Percentiles rank a stretch among this genome's conserved stretches.
Conservation (phyloP, 2,888 invertebrate species). For the Flexamia atlantica region DNA sequence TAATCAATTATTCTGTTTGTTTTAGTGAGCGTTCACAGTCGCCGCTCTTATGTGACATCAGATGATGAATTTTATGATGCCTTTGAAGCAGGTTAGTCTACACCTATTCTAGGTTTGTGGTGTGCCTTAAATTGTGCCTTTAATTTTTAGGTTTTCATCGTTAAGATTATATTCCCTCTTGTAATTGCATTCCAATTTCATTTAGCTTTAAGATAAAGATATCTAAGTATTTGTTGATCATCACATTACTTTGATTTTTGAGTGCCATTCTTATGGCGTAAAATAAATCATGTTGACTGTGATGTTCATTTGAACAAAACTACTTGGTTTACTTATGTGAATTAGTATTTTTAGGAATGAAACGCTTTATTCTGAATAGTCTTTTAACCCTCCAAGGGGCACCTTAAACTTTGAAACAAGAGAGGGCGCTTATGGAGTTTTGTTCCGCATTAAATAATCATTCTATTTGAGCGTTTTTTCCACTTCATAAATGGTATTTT, state of each 20-base stretch:
- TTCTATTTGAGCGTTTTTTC: too few species aligned
- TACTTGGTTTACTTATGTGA: not conserved
- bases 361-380: too few species aligned
- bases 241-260: too few species aligned
- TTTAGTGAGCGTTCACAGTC: constrained; percentile 70
- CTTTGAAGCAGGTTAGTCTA: constrained; percentile 73
- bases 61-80: constrained; percentile 75
- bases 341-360: too few species aligned
- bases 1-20: too few species aligned
- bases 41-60: constrained; percentile 73
- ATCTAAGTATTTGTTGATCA: too few species aligned
- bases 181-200: not conserved
- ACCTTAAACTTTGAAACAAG: too few species aligned
- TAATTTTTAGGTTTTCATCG: constrained; percentile 6
- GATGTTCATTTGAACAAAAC: not conserved
- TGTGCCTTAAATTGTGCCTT: not conserved
- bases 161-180: not conserved
- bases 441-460: too few species aligned
- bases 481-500: too few species aligned
- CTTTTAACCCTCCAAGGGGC: too few species aligned
- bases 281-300: not conserved
- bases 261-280: not conserved
- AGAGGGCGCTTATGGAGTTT: too few species aligned
- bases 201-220: too few species aligned
- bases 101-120: not conserved